Conservation (phyloP, 2,888 invertebrate species). For the Mesorhabditis spiculigera region DNA sequence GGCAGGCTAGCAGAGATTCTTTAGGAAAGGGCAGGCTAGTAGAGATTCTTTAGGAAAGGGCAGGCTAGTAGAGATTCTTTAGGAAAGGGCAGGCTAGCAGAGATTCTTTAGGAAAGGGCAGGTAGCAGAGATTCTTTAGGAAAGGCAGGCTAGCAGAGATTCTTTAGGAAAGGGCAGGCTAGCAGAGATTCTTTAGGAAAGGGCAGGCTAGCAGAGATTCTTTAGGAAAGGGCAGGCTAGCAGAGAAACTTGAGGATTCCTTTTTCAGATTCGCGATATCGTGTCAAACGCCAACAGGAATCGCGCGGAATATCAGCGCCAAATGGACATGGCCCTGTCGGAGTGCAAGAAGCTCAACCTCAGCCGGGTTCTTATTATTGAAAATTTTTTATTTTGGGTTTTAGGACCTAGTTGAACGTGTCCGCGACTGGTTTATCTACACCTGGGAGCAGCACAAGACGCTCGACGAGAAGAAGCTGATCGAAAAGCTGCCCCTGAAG, state of each 20-base stretch:
- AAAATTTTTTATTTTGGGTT: no score
- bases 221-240: background rate
- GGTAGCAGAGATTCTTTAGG: no score
- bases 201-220: background rate
- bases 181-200: no score
- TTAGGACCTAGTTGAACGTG: slow-evolving; percentile 73
- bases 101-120: no score
- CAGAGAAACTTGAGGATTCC: background rate
- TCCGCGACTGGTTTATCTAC: slow-evolving; percentile 85
- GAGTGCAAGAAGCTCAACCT: slow-evolving; percentile 73
- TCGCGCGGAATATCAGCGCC: slow-evolving; percentile 71
- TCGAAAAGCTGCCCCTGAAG: slow-evolving; percentile 81
- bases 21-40: no score
- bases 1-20: no score
- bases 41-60: no score
- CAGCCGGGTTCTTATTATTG: no score
- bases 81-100: no score
- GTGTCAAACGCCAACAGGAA: slow-evolving; percentile 73
- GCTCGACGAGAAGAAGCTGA: slow-evolving; percentile 79
- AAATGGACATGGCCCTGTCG: slow-evolving; percentile 78
- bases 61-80: no score
- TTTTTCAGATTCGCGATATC: slow-evolving; percentile 75
- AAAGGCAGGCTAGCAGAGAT: no score
- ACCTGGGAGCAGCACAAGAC: slow-evolving; percentile 89
- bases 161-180: no score